phyloP scores from a whole-genome alignment of 2,888 invertebrate genomes.

The Dastarcus helophoroides region DNA sequence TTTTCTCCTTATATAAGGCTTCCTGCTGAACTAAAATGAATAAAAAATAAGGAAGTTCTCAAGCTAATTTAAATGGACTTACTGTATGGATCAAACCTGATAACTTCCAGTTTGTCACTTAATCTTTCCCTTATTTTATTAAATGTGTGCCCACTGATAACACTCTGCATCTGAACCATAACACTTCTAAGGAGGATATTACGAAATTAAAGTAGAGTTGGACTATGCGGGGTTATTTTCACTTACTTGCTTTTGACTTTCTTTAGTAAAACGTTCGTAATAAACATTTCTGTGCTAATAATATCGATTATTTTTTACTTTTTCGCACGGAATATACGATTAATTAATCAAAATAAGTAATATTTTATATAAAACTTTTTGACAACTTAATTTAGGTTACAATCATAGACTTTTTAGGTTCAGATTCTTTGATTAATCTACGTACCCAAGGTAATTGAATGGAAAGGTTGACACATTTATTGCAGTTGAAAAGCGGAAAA shows the following conservation, averaged over 20 bases:
- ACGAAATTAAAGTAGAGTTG: conserved; percentile 2
- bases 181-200: conserved; percentile 46
- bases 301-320: not conserved
- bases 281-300: conserved; percentile 6
- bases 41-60: conserved; percentile 12
- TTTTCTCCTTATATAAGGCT: conserved; percentile 58
- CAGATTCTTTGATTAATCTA: too few species aligned
- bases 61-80: conserved; percentile 36
- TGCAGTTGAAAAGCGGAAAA: too few species aligned
- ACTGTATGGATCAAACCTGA: conserved; percentile 71
- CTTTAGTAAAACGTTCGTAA: conserved; percentile 7
- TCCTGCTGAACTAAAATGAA: conserved; percentile 60
- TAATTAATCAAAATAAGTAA: not conserved
- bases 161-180: conserved; percentile 70
- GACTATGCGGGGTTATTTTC: not conserved
- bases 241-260: conserved; percentile 10
- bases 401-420: too few species aligned
- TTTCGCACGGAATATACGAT: not conserved
- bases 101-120: conserved; percentile 65
- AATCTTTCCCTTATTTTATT: conserved; percentile 56
- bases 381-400: too few species aligned
- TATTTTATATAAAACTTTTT: not conserved
- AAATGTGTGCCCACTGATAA: conserved; percentile 63
- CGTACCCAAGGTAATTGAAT: too few species aligned
- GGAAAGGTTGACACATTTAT: too few species aligned